Evolutionary conservation across 2,888 invertebrate species (phyloP), one percentile per base, ranked within the genome.

Genomic region (Pardosa pseudoannulata): DNA sequence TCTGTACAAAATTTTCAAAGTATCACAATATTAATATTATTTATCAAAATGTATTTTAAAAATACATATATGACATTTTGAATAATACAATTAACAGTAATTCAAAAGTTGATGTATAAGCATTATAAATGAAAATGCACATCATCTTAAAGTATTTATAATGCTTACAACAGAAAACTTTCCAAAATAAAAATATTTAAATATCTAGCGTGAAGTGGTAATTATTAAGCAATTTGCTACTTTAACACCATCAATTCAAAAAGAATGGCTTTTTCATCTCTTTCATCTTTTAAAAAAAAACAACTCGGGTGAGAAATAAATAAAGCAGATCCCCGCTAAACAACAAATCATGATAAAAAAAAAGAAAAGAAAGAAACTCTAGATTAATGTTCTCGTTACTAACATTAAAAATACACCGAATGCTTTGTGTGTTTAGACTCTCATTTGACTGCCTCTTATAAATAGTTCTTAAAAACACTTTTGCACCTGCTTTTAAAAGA

Each of bases 221-320:
- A 75, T 82, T 82, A 82, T 82, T 76, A 82, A 71, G 82, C 75
- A 70, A 82, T 82, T 82, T 82, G 82, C 70, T 50, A 76, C 70
- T 82, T 82, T 82, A n/a, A 74, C 82, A 82, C 82, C 82, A 82
- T 82, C 82, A 82, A 82, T 82, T 62, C 64, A 19, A 62, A 56
- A 70, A 56, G 74, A 74, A 81, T 62, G n/a, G 68, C 73, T 73
- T 74, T 74, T 81, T 74, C 81, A 56, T 68, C 74, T 62, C 73
- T 65, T 71, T 64, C 41, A 71, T 71, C 56, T 46, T 65, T 41
- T 23, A 13, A 27, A 36, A 62, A 81, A n/a, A 70, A 74, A 74
- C 29, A 56, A 74, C 31, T 23, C 13, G 3, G 23, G 23, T n/a
- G n/a, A 46, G 23, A 23, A 56, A 56, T 56, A 56, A 56, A 56